Conservation (phyloP, 2,797 vertebrate species). For the Ctenosaura bakeri region DNA sequence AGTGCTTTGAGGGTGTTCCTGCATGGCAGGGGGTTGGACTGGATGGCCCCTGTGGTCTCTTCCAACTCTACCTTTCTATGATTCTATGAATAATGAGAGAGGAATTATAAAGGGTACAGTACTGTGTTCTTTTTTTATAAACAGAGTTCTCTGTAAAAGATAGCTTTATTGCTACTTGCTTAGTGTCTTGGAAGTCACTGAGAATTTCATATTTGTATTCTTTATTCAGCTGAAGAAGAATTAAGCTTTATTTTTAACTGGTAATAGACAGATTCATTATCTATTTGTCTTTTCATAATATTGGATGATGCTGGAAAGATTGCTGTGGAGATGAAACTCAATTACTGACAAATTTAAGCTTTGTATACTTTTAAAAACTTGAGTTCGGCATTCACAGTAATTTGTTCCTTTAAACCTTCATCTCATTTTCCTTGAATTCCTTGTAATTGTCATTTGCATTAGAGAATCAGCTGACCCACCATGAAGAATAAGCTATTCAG, state of each 20-base stretch:
- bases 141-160: not conserved
- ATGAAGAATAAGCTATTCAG: slow-evolving; percentile 27
- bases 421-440: not conserved
- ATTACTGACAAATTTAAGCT: not conserved
- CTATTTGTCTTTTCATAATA: not conserved
- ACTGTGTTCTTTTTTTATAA: not conserved
- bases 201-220: not conserved
- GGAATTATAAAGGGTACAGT: not conserved
- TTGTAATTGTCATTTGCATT: slow-evolving; percentile 23
- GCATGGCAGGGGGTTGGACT: too few relatives aligned
- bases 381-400: slow-evolving; percentile 9
- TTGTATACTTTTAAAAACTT: not conserved
- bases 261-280: not conserved
- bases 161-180: not conserved
- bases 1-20: too few relatives aligned
- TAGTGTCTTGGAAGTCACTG: not conserved
- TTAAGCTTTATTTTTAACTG: slow-evolving; percentile 19
- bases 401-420: slow-evolving; percentile 51
- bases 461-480: not conserved
- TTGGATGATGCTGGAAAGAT: slow-evolving; percentile 2
- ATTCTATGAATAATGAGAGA: too few relatives aligned
- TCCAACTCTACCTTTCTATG: too few relatives aligned
- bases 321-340: not conserved
- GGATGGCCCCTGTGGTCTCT: too few relatives aligned
- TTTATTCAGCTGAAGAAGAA: not conserved